Base-by-base conservation (phyloP, 2,113 vertebrate species). In the Tupaia chinensis region DNA sequence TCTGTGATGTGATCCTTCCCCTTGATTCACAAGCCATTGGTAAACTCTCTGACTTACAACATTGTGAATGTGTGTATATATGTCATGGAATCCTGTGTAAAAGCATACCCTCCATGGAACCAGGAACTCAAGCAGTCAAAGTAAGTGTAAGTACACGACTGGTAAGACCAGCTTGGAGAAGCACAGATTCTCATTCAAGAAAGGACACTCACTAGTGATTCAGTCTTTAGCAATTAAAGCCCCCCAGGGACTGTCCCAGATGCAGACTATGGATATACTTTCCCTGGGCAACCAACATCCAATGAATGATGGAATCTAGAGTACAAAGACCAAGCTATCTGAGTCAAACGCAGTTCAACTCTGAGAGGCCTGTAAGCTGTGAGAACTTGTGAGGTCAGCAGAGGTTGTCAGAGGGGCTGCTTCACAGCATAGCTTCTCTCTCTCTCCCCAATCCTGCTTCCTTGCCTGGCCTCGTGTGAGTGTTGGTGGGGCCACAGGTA, bases 391-490 rank as follows among this genome's bases (percentile, higher is more conserved):
- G 15, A 34, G 17, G 22, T 44, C 29, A n/a, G 22, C 10, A 17
- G 34, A 78, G 69, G 23, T 32, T 27, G 53, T 56, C 63, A 1
- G 17, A 19, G 27, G 22, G n/a, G 10, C 8, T 32, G 17, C 14
- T 80, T 32, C 34, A 25, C 27, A 14, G 66, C 22, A 72, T 14
- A 34, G 11, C 27, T 7, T 66, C 76, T 61, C 34, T 56, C 53
- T 56, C 53, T 87, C 34, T 29, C 54, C 32, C 79, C 73, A 32
- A 1, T 9, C 15, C 60, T 20, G 32, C 25, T 53, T 72, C 72
- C 53, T 60, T n/a, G 11, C 17, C 20, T 1, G 0, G 63, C 1
- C 44, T 63, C 12, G 0, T 14, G 27, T 3, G 10, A 2, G 16
- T 23, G 22, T 5, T 54, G 69, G 0, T 63, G 23, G 80, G 2